Evolutionary conservation across 2,888 invertebrate genomes (phyloP), one percentile per base, ranked within the genome.

Genomic region (Rosalia funebris): DNA sequence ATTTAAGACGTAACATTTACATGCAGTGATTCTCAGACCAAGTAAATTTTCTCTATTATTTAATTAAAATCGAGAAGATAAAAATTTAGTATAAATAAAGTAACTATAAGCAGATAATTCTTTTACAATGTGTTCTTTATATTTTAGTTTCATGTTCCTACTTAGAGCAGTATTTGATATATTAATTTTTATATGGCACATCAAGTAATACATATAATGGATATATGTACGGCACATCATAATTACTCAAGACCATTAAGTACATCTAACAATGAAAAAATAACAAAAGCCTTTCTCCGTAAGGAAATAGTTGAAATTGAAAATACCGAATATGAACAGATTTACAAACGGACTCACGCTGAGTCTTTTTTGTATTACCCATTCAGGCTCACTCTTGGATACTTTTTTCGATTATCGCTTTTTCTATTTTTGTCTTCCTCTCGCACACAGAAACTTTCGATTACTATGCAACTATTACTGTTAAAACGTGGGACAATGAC

Each of bases 401-500:
- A 61, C 61, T 53, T 61, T 60, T 53, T 47, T 19, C 15, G 17
- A 37, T 55, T 44, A 46, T 39, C 39, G 25, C 39, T 37, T 55
- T 50, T 44, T 47, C 34, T 55, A 34, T 39, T 2, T 34, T 16
- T 19, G 25, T 50, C 50, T 39, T 39, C 14, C 10, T 50, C 50
- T 39, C 10, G 15, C 39, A 14, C 50, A 39, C 19, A 19, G 9
- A 20, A 16, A 16, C 32, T 32, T 32, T 16, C 31, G 20, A 15
- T 4, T 32, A 32, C 25, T 16, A 32, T 32, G 12, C 16, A 46
- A 16, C 31, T 32, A 15, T 14, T 16, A 5, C 46, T 15, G n/a
- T 37, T 16, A 15, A 19, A 19, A 50, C 50, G 50, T 56, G 50
- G 63, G 56, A 61, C 63, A 63, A 67, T 65, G 63, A 67, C 63